Evolutionary conservation across 1,140 invertebrate genomes (phyloP).

Genomic region (Acyrthosiphon pisum): DNA sequence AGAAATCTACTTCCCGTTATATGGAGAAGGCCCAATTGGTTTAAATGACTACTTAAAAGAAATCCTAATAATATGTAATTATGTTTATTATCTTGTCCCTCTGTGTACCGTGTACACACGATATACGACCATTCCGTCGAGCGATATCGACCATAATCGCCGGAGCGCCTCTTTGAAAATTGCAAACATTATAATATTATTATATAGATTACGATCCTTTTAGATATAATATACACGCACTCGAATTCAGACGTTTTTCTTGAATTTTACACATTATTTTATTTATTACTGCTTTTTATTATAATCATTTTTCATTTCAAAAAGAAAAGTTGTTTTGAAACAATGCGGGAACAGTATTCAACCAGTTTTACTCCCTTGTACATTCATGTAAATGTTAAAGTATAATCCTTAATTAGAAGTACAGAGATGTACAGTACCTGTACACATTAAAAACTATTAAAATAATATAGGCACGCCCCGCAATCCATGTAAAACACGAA

Average conservation of each 20-base stretch:
- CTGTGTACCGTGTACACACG: background rate
- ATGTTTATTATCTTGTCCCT: slow-evolving; percentile 4
- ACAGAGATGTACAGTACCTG: background rate
- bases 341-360: background rate
- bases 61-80: slow-evolving; percentile 1
- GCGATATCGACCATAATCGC: background rate
- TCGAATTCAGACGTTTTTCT: background rate
- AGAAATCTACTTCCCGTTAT: background rate
- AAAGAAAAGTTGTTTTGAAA: background rate
- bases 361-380: background rate
- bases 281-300: background rate
- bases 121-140: background rate
- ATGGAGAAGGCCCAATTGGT: background rate
- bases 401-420: background rate
- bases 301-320: background rate
- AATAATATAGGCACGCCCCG: background rate
- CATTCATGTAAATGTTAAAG: background rate
- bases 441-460: background rate
- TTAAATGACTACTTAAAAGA: slow-evolving; percentile 6
- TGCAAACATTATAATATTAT: background rate
- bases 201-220: background rate
- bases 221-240: background rate
- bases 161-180: background rate
- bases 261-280: background rate
- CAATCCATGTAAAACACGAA: background rate